These are phyloP conservation scores for Nephrotoma appendiculata DNA, from an alignment of 2,888 invertebrate species.

Conservation along the genomic window DNA sequence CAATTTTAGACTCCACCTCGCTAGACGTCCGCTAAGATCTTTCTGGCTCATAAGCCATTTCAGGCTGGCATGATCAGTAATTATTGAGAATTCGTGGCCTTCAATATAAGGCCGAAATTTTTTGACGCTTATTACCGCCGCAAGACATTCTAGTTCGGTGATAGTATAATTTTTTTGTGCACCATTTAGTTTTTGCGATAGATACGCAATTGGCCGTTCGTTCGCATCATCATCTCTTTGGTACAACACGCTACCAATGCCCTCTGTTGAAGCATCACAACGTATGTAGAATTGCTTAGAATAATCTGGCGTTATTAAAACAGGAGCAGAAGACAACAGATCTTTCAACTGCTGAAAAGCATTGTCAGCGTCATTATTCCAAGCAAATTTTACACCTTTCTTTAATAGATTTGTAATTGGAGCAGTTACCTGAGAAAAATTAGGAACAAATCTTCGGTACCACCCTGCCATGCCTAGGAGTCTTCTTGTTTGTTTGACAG, in stretches of 20 bases:
- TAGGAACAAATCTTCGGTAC: too few relatives aligned
- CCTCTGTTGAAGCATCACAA: not conserved
- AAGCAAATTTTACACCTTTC: too few relatives aligned
- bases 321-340: too few relatives aligned
- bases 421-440: too few relatives aligned
- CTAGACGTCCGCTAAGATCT: not conserved
- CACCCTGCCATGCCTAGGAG: too few relatives aligned
- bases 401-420: too few relatives aligned
- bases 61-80: not conserved
- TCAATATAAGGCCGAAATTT: not conserved
- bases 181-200: not conserved
- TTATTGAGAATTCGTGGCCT: not conserved
- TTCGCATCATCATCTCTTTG: not conserved
- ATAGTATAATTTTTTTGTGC: not conserved
- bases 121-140: not conserved
- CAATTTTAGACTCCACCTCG: not conserved
- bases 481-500: too few relatives aligned
- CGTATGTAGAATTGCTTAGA: too few relatives aligned
- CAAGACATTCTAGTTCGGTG: not conserved
- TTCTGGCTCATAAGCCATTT: not conserved
- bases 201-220: not conserved
- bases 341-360: too few relatives aligned
- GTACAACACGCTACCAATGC: not conserved
- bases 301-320: too few relatives aligned
- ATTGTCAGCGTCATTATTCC: too few relatives aligned